phyloP scores from a whole-genome alignment of 2,888 invertebrate species.

The Archaeoteleia sp. region DNA sequence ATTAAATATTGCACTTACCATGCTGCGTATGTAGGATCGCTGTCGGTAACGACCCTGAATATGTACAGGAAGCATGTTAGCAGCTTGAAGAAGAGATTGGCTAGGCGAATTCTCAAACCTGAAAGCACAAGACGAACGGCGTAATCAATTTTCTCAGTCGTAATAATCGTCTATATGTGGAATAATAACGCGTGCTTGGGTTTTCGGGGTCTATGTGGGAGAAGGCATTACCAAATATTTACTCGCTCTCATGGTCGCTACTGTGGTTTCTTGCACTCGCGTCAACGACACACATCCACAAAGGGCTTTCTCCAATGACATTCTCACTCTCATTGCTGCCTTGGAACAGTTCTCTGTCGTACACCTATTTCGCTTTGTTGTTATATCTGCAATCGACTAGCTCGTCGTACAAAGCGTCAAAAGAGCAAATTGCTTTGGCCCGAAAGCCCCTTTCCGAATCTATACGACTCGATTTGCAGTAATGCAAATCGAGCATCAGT shows the following conservation, averaged over 20 bases:
- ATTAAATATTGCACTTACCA: conserved; percentile 81
- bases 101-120: conserved; percentile 98
- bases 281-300: conserved; percentile 44
- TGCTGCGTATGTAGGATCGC: conserved; percentile 89
- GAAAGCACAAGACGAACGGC: conserved; percentile 76
- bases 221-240: conserved; percentile 45
- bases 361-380: conserved; percentile 29
- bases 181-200: conserved; percentile 38
- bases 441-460: conserved; percentile 8
- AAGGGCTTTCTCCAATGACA: conserved; percentile 31
- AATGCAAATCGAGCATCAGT: not conserved
- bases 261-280: conserved; percentile 45
- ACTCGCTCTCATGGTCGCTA: conserved; percentile 40
- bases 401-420: conserved; percentile 30
- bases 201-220: conserved; percentile 28
- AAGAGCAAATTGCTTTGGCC: conserved; percentile 43
- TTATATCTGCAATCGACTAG: conserved; percentile 40
- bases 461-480: conserved; percentile 6
- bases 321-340: conserved; percentile 44
- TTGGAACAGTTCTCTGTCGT: conserved; percentile 29
- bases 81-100: conserved; percentile 97
- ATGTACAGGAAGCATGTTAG: conserved; percentile 97
- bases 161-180: conserved; percentile 17
- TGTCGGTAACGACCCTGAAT: conserved; percentile 92
- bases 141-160: conserved; percentile 25